Percentiles rank a stretch among this genome's conserved stretches.
Evolutionary conservation across 2,888 invertebrate genomes (phyloP).

Genomic region (Drosophila kokeensis): DNA sequence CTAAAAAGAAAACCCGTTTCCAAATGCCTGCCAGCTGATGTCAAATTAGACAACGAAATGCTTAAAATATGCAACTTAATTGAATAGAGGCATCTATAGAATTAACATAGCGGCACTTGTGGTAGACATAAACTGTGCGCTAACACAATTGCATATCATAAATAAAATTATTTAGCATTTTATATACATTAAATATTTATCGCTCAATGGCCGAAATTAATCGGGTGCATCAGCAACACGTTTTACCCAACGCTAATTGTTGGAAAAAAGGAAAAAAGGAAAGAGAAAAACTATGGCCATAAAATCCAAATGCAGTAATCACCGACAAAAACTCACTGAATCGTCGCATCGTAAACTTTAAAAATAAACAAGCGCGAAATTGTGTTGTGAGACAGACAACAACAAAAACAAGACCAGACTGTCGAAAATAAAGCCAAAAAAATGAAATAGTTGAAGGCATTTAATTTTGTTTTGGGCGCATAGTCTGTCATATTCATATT

Average conservation of each 20-base stretch:
- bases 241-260: constrained; percentile 27
- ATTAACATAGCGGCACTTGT: constrained; percentile 35
- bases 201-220: constrained; percentile 55
- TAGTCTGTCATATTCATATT: constrained; percentile 35
- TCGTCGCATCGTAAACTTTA: constrained; percentile 67
- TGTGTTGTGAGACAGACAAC: constrained; percentile 47
- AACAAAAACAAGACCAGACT: constrained; percentile 16
- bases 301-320: constrained; percentile 34
- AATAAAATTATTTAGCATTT: constrained; percentile 53
- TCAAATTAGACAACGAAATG: constrained; percentile 54
- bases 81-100: constrained; percentile 20
- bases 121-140: constrained; percentile 10
- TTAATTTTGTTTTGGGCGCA: constrained; percentile 16
- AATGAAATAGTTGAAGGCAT: constrained; percentile 13
- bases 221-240: constrained; percentile 44
- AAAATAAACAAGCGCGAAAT: constrained; percentile 69
- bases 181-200: constrained; percentile 61
- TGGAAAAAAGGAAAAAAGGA: constrained; percentile 13
- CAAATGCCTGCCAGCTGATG: constrained; percentile 53
- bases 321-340: constrained; percentile 36
- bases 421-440: constrained; percentile 26
- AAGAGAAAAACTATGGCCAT: constrained; percentile 31
- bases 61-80: constrained; percentile 55
- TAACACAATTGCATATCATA: constrained; percentile 37
- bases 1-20: constrained; percentile 48